These are phyloP conservation scores for Axis porcinus DNA, from an alignment of 2,113 vertebrate genomes.

Conservation along the genomic window DNA sequence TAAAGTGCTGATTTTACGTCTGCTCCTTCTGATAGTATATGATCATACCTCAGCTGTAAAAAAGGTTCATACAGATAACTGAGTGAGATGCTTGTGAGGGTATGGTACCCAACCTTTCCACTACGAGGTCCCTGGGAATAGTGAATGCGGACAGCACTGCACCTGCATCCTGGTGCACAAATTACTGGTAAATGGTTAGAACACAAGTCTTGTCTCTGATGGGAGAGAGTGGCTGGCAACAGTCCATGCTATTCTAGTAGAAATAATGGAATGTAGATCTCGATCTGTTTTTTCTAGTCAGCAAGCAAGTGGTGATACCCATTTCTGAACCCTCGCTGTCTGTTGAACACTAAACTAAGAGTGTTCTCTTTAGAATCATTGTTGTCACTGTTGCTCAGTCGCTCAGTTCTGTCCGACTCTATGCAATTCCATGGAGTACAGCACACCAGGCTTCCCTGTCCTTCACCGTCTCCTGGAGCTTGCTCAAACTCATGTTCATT, in stretches of 20 bases:
- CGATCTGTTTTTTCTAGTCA: neutral
- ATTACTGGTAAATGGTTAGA: neutral
- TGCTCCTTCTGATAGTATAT: neutral
- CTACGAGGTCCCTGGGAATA: fast-evolving
- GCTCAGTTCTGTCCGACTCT: neutral
- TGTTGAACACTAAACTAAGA: neutral
- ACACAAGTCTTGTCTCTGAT: neutral
- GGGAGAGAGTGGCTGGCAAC: neutral
- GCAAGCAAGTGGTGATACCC: neutral
- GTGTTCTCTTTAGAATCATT: neutral
- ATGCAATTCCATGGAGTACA: neutral
- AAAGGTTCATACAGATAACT: fast-evolving
- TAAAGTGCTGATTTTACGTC: neutral
- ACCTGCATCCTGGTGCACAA: fast-evolving
- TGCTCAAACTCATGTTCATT: neutral
- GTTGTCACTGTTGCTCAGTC: neutral
- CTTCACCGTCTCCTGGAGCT: neutral
- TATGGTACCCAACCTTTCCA: fast-evolving
- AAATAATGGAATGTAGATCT: neutral
- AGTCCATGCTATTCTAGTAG: neutral
- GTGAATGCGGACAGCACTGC: fast-evolving
- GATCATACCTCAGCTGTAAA: neutral
- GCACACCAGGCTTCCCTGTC: neutral
- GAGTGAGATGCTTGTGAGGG: fast-evolving
- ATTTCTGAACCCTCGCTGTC: neutral